Evolutionary conservation across 2,113 vertebrate species (phyloP).

Genomic region (Nettapus auritus): DNA sequence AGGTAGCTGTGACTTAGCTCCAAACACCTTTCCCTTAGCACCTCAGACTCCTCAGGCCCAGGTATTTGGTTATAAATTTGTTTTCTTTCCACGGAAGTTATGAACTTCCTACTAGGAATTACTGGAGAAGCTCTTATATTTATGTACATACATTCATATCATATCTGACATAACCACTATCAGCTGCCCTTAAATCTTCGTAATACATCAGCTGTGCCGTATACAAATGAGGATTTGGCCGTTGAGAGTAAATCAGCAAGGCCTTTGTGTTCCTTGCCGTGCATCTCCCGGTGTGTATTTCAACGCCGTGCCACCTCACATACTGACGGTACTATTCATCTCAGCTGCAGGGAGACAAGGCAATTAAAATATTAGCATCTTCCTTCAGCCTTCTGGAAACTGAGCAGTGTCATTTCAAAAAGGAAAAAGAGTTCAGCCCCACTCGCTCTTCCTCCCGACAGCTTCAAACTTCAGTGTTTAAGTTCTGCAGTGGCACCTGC

Average conservation of each 20-base stretch:
- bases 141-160: too few relatives aligned
- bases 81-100: background rate
- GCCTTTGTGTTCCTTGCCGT: background rate
- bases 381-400: conserved; percentile 28
- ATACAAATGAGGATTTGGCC: background rate
- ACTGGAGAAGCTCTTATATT: background rate
- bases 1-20: too few relatives aligned
- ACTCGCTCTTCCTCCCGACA: background rate
- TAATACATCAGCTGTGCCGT: background rate
- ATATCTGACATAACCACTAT: background rate
- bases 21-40: background rate
- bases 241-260: background rate
- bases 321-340: conserved; percentile 34
- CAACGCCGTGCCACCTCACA: background rate
- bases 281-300: background rate
- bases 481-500: background rate
- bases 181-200: background rate
- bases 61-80: background rate
- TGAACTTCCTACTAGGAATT: background rate
- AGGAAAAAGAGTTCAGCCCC: conserved; percentile 10
- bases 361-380: conserved; percentile 62
- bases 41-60: background rate
- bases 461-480: conserved; percentile 14
- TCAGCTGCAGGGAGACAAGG: conserved; percentile 33
- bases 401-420: conserved; percentile 4